Conservation (phyloP, 2,888 invertebrate genomes). For the Amphipoea oculea region DNA sequence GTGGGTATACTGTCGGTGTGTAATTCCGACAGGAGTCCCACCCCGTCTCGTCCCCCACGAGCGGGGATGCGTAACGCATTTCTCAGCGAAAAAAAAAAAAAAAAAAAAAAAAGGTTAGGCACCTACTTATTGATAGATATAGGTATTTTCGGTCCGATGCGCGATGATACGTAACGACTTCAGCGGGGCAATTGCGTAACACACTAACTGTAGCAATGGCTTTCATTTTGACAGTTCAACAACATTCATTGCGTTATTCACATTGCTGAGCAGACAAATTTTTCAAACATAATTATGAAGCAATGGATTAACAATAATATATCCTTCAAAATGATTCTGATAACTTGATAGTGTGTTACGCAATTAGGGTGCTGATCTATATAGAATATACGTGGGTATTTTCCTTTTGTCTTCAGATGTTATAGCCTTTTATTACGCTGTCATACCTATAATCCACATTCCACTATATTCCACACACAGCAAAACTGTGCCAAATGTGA, state of each 20-base stretch:
- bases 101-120: too few species aligned
- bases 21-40: too few species aligned
- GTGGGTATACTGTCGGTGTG: too few species aligned
- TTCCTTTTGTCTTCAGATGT: constrained; percentile 6
- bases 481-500: constrained; percentile 27
- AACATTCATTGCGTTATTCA: not conserved
- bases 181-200: not conserved
- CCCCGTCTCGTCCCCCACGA: too few species aligned
- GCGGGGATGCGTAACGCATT: too few species aligned
- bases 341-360: not conserved
- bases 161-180: too few species aligned
- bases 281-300: not conserved
- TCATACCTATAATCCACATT: not conserved
- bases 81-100: too few species aligned
- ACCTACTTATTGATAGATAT: not conserved
- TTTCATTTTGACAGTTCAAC: not conserved
- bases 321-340: not conserved
- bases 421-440: not conserved
- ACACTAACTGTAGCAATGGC: not conserved
- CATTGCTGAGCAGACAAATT: not conserved
- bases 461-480: constrained; percentile 9
- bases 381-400: not conserved
- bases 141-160: not conserved
- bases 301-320: not conserved
- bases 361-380: not conserved